Evolutionary conservation across 2,888 invertebrate genomes (phyloP), one percentile per base, ranked within the genome.

Genomic region (Mesorhabditis spiculigera): DNA sequence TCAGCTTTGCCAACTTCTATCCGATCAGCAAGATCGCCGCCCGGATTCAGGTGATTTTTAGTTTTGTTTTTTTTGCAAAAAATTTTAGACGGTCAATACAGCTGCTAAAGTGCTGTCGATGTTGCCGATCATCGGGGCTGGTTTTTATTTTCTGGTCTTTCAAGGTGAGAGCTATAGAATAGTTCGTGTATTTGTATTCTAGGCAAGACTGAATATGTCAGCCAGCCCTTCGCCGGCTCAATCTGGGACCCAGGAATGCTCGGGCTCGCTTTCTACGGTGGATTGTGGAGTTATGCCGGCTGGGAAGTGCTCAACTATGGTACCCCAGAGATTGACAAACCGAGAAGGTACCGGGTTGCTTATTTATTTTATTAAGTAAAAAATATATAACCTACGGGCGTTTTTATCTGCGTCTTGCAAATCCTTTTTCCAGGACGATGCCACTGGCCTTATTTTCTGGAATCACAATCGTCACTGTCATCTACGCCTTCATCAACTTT

Each of bases 281-380:
- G 78, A 42, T 63, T 78, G 5, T 78, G 78, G 78, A 74, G 74
- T 64, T 78, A 76, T 68, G 76, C 78, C 41, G 78, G 78, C 58
- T 82, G 82, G 82, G 82, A 82, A 67, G 76, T 82, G 68, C 72
- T 82, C 62, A 82, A 82, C 68, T 82, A 78, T 67, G 82, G 82
- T 68, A 78, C 82, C 42, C 82, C 83, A 16, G 82, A 82, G 66
- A 77, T 82, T 65, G 28, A 73, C 28, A 73, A 74, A 64, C 79
- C 82, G 5, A 63, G 75, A 69, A 68, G 75, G 81, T 79, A 45
- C 58, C 63, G 8, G 16, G 13, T 28, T 16, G 13, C 63, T 63
- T n/a, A 13, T 28, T 16, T 63, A 16, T 63, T 63, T 13, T 28
- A 63, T 63, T 63, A 10, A 64, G 4, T 45, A 45, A 45, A 66